Evolutionary conservation across 53 echinoderm and acorn worm species (phyloP).

Genomic region (Paelopatides confundens): DNA sequence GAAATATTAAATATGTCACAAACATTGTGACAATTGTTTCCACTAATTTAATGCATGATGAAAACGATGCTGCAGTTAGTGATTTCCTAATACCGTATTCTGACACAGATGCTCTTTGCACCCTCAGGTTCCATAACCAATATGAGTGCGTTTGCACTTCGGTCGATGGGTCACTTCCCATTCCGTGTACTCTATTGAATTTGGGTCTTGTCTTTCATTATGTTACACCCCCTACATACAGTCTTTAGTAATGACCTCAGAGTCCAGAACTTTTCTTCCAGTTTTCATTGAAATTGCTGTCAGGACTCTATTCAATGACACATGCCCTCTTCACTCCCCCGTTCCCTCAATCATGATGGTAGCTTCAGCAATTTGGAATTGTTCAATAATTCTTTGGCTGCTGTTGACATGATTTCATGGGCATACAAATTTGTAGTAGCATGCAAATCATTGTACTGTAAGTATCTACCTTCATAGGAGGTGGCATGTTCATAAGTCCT

Average conservation of each 20-base stretch:
- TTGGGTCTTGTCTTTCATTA: slow-evolving; percentile 1
- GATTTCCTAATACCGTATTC: too few species aligned
- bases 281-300: slow-evolving; percentile 7
- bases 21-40: too few species aligned
- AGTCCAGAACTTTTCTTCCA: slow-evolving; percentile 34
- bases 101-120: neutral
- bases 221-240: slow-evolving; percentile 13
- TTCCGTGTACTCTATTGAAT: neutral
- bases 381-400: too few species aligned
- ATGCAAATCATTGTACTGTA: too few species aligned
- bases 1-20: too few species aligned
- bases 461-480: too few species aligned
- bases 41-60: too few species aligned
- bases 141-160: neutral
- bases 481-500: too few species aligned
- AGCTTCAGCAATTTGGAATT: too few species aligned
- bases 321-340: neutral
- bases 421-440: too few species aligned
- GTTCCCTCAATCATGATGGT: neutral
- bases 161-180: neutral
- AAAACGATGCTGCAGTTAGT: too few species aligned
- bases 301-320: neutral
- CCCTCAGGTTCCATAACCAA: neutral
- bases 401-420: too few species aligned
- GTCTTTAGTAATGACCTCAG: slow-evolving; percentile 22